Conservation (phyloP, 2,888 invertebrate genomes). For the Xestia rhomboidea region DNA sequence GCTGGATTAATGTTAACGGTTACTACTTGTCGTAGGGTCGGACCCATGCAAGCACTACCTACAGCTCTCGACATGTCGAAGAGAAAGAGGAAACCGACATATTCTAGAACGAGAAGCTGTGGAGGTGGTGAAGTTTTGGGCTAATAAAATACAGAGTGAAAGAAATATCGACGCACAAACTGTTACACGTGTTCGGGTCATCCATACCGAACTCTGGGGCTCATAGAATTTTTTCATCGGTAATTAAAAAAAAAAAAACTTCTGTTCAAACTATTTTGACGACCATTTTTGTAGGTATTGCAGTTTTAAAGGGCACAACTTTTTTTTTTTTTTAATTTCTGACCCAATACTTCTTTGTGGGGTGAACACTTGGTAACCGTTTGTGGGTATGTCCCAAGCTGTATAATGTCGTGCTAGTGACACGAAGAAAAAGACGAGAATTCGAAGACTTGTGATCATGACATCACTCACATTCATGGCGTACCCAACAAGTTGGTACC, state of each 20-base stretch:
- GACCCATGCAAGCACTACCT: neutral
- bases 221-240: no score
- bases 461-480: neutral
- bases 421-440: neutral
- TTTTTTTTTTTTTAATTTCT: no score
- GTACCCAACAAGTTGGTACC: neutral
- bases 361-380: neutral
- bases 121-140: no score
- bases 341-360: no score
- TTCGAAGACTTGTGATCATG: neutral
- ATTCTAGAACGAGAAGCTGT: no score
- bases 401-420: neutral
- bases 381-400: neutral
- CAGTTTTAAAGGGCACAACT: no score
- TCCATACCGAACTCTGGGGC: neutral
- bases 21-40: neutral
- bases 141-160: no score
- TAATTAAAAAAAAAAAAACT: no score
- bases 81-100: neutral
- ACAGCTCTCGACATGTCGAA: neutral
- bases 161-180: neutral
- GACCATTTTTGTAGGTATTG: no score
- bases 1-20: neutral
- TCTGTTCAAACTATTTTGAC: no score
- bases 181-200: neutral